Conservation (phyloP, 2,113 vertebrate species). For the Toxotes jaculatrix region DNA sequence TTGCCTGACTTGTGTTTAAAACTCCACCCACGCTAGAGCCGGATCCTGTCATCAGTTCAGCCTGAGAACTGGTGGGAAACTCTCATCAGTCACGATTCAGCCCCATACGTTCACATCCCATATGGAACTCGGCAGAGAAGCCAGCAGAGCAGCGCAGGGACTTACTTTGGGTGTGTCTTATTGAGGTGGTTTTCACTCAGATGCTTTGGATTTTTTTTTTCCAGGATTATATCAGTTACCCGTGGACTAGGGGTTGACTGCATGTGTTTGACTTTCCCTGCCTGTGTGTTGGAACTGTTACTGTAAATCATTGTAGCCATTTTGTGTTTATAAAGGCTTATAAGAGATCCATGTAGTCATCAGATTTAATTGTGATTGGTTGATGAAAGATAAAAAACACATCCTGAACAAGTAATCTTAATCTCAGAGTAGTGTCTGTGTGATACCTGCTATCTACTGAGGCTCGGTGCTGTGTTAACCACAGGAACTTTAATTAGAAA, state of each 20-base stretch:
- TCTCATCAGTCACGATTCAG: conserved; percentile 25
- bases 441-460: not conserved
- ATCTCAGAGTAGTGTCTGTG: not conserved
- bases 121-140: conserved; percentile 27
- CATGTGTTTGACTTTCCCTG: conserved; percentile 9
- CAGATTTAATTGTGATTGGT: not conserved
- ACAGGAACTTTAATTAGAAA: conserved; percentile 35
- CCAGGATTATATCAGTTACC: conserved; percentile 31
- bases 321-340: conserved; percentile 5
- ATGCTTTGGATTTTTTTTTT: conserved; percentile 47
- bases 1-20: conserved; percentile 38
- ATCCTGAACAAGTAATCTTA: not conserved
- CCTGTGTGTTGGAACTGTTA: conserved; percentile 5
- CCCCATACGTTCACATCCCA: conserved; percentile 37
- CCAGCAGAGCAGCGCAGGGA: conserved; percentile 54
- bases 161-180: conserved; percentile 65
- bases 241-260: not conserved
- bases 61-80: conserved; percentile 45
- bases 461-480: not conserved
- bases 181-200: conserved; percentile 25
- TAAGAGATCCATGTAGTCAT: not conserved
- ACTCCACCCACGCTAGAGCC: conserved; percentile 57
- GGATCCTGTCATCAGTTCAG: conserved; percentile 37
- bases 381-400: not conserved
- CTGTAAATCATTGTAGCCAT: not conserved